A percentile compares a stretch with the other conserved stretches of the same genome.
Evolutionary conservation across 2,113 vertebrate genomes (phyloP).

Genomic region (Apus apus): DNA sequence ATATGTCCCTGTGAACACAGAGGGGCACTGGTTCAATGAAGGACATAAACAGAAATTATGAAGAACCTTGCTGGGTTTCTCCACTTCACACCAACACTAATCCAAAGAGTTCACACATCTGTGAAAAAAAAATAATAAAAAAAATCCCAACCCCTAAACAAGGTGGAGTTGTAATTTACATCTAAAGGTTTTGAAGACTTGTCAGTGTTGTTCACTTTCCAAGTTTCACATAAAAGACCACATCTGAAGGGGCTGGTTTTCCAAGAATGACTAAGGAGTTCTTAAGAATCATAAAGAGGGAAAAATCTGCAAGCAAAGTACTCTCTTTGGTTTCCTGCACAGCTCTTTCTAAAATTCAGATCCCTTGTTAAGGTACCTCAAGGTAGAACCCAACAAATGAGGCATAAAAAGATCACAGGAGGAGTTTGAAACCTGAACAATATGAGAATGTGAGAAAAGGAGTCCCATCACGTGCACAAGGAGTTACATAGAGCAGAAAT

Average conservation of each 20-base stretch:
- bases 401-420: neutral
- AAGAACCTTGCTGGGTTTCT: neutral
- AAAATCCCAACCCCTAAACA: neutral
- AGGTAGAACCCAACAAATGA: neutral
- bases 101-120: neutral
- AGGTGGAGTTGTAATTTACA: neutral
- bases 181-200: neutral
- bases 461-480: neutral
- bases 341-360: neutral
- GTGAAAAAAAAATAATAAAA: neutral
- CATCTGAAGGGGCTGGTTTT: neutral
- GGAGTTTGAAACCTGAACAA: neutral
- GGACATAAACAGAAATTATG: neutral
- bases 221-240: neutral
- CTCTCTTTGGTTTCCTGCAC: neutral
- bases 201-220: neutral
- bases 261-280: neutral
- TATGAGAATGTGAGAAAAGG: neutral
- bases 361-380: neutral
- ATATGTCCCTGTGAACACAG: neutral
- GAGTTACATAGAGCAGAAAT: neutral
- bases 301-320: neutral
- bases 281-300: neutral
- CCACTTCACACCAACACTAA: neutral
- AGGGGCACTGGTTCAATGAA: neutral